Evolutionary conservation across 23 tunicate genomes (phyloP), one percentile per base, ranked within the genome.

Genomic region (Botrylloides violaceus): DNA sequence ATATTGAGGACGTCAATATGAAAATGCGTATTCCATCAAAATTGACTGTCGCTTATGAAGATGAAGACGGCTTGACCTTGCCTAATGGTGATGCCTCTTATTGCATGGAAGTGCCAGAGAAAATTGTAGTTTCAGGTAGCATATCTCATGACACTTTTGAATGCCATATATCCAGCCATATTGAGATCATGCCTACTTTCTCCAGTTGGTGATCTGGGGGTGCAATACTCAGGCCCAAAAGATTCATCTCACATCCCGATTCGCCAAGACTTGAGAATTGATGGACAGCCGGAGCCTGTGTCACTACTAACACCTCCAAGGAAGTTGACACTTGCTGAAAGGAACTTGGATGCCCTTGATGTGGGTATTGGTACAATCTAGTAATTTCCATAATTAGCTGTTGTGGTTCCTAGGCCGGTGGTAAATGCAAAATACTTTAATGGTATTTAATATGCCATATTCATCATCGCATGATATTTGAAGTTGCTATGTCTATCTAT

Each of bases 71-170:
- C 6, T 21, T 66, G 18, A 64, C 81, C 23, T 7, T 29, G 37
- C 56, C 34, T 9, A 58, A 15, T 3, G 48, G 32, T 22, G 39
- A 74, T 48, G 43, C 82, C n/a, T 76, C 84, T 1, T 72, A 81
- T 24, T 58, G 33, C 25, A 87, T 87, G 95, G 86, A 80, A 49
- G 95, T 87, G 1, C 95, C 95, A 18, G 86, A 81, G 20, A 80
- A 82, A 87, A 87, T 87, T 26, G 79, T 87, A 50, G 95, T 80
- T 19, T 80, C 95, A 43, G 95, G 95, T 87, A 34, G 23, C 19
- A 59, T 59, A 26, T 59, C 7, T 59, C 30, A n/a, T 59, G 64
- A 59, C 19, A 7, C 7, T n/a, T 59, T 23, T 59, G 9, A 7
- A 9, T 7, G 53, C 53, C 9, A 7, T 43, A 15, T 43, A 43